These are phyloP conservation scores for Dromococcyx pavoninus DNA, from an alignment of 2,797 vertebrate genomes.

Conservation along the genomic window DNA sequence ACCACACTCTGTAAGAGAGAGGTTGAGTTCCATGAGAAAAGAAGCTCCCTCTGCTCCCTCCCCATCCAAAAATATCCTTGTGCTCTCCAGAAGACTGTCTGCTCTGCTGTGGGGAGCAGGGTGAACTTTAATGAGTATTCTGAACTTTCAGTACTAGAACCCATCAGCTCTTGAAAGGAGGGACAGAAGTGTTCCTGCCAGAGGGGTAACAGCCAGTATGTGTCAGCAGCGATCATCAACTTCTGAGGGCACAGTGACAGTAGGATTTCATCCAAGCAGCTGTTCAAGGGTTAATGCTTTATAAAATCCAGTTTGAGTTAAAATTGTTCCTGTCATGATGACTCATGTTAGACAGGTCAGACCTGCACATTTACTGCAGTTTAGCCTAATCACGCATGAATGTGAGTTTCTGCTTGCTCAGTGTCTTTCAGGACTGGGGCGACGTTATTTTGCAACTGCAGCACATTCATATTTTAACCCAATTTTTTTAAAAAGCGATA, in stretches of 20 bases:
- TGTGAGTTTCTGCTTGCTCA: not conserved
- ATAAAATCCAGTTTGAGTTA: not conserved
- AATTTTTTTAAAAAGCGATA: not conserved
- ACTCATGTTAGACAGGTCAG: constrained; percentile 6
- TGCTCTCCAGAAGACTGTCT: not conserved
- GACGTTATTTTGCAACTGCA: not conserved
- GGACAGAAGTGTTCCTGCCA: not conserved
- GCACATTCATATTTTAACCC: not conserved
- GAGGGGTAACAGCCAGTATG: not conserved
- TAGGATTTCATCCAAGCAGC: not conserved
- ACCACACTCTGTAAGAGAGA: not conserved
- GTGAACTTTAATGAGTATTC: not conserved
- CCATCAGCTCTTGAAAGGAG: not conserved
- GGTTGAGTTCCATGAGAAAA: not conserved
- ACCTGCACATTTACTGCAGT: not conserved
- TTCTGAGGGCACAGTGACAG: not conserved
- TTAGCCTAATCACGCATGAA: not conserved
- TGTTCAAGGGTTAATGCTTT: not conserved
- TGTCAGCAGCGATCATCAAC: too few relatives aligned
- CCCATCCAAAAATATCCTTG: not conserved
- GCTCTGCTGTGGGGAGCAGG: not conserved
- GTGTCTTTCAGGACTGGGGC: not conserved
- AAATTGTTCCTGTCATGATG: not conserved
- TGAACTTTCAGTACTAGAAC: not conserved
- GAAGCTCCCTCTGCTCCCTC: not conserved